Conservation (phyloP, 2,888 invertebrate genomes). For the Panzeria rudis region DNA sequence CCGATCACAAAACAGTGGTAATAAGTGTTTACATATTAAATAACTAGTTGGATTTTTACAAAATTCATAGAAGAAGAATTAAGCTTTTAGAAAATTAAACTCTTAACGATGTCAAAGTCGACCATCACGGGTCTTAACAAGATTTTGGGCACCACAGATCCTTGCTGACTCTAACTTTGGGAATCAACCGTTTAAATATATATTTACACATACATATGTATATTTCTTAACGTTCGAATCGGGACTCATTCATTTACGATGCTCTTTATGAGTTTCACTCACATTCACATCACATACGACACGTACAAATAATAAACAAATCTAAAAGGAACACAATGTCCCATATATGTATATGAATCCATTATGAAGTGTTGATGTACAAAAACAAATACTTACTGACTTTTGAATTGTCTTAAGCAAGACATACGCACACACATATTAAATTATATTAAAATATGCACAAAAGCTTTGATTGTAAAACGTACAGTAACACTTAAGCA, state of each 20-base stretch:
- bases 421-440: background rate
- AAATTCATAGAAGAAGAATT: too few relatives aligned
- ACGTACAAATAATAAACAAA: conserved; percentile 63
- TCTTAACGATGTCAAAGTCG: too few relatives aligned
- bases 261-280: conserved; percentile 14
- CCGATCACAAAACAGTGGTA: too few relatives aligned
- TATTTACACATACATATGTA: too few relatives aligned
- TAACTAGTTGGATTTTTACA: too few relatives aligned
- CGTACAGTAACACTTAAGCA: background rate
- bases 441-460: background rate
- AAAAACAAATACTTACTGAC: conserved; percentile 33
- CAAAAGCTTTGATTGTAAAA: conserved; percentile 29
- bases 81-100: too few relatives aligned
- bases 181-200: background rate
- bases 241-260: conserved; percentile 7
- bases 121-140: too few relatives aligned
- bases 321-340: conserved; percentile 40
- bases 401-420: background rate
- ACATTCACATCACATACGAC: conserved; percentile 57
- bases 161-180: background rate
- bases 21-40: too few relatives aligned
- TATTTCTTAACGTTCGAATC: too few relatives aligned
- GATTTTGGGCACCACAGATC: too few relatives aligned
- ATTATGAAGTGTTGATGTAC: conserved; percentile 59
- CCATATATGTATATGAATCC: conserved; percentile 62